Conservation (phyloP, 2,797 vertebrate species). For the Hyperoplus immaculatus region DNA sequence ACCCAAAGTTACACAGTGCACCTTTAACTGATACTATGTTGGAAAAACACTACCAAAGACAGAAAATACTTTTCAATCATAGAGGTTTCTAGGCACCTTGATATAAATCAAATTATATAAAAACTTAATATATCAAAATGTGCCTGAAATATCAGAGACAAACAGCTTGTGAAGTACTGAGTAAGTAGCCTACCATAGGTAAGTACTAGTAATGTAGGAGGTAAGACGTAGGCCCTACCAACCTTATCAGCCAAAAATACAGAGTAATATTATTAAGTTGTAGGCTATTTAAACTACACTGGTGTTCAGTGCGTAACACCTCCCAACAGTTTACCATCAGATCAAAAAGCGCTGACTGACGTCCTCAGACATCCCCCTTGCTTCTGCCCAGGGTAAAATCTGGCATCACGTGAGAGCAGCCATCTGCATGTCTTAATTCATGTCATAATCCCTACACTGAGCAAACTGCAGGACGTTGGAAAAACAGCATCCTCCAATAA, state of each 20-base stretch:
- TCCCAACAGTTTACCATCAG: conserved; percentile 24
- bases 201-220: too few relatives aligned
- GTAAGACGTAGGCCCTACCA: background rate
- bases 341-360: conserved; percentile 24
- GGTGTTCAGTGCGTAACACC: background rate
- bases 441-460: conserved; percentile 74
- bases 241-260: background rate
- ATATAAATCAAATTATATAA: background rate
- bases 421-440: conserved; percentile 80
- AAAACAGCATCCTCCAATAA: conserved; percentile 61
- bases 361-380: conserved; percentile 49
- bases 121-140: background rate
- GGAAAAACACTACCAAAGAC: too few relatives aligned
- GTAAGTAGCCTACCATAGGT: background rate
- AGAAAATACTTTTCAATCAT: too few relatives aligned
- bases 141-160: background rate
- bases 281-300: too few relatives aligned
- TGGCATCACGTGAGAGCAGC: conserved; percentile 77
- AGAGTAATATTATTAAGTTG: background rate
- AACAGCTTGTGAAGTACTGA: background rate
- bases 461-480: conserved; percentile 50
- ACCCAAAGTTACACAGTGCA: too few relatives aligned
- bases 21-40: too few relatives aligned
- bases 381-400: conserved; percentile 63
- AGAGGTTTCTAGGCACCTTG: too few relatives aligned